A percentile compares a stretch with the other conserved stretches of the same genome.
phyloP scores from a whole-genome alignment of 92 coral and sea anemone genomes.

The Phenganax subtilis region DNA sequence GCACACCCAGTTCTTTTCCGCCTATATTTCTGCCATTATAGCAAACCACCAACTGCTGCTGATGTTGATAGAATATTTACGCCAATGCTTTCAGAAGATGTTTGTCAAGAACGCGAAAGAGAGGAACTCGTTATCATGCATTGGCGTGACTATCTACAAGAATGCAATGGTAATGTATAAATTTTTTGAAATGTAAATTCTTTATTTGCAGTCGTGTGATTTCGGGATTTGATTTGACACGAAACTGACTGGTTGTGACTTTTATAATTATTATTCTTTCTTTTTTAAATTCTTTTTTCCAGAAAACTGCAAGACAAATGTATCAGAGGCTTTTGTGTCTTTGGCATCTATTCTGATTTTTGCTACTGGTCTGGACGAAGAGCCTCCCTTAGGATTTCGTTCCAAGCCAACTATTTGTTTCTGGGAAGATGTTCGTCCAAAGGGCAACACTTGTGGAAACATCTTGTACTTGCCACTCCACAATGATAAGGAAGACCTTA shows the following conservation, averaged over 20 bases:
- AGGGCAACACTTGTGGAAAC: conserved; percentile 20
- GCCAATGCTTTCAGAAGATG: background rate
- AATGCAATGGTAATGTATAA: background rate
- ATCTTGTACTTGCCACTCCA: conserved; percentile 17
- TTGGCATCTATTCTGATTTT: conserved; percentile 24
- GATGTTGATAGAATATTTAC: background rate
- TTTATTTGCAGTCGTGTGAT: background rate
- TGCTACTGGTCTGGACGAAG: conserved; percentile 21
- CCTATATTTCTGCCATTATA: background rate
- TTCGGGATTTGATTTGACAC: background rate
- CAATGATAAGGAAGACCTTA: background rate
- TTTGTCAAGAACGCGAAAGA: background rate
- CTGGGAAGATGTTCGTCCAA: conserved; percentile 29
- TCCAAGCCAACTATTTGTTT: background rate
- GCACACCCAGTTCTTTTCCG: background rate
- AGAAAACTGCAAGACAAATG: no score
- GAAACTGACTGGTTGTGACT: background rate
- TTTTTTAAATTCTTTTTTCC: no score
- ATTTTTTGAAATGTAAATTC: background rate
- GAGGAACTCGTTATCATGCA: conserved; percentile 6
- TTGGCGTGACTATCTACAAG: conserved; percentile 17
- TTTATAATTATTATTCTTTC: no score
- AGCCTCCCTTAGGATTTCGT: conserved; percentile 17
- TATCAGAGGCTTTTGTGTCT: background rate
- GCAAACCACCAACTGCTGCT: conserved; percentile 9